Evolutionary conservation across 2,113 vertebrate species (phyloP).

Genomic region (Phylloscopus whistleri): DNA sequence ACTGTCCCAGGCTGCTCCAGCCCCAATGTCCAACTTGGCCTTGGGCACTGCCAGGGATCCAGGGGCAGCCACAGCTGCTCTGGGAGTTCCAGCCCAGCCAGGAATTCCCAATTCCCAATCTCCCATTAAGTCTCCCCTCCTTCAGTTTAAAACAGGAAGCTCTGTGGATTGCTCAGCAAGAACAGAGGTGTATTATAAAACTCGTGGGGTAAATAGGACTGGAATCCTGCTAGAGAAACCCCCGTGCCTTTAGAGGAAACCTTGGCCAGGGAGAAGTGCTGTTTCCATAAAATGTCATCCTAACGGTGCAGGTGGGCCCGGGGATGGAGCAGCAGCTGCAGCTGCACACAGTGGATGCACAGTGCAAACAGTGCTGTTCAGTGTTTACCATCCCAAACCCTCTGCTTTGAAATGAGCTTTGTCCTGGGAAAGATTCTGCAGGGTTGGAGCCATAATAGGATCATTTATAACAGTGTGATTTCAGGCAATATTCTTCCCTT

Average conservation of each 20-base stretch:
- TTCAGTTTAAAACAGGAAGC: neutral
- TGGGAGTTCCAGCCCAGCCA: neutral
- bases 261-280: neutral
- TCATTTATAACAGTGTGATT: neutral
- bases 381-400: neutral
- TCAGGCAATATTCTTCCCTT: neutral
- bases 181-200: neutral
- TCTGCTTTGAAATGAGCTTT: neutral
- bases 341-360: neutral
- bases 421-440: neutral
- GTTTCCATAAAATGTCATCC: neutral
- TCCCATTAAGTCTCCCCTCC: neutral
- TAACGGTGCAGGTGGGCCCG: rapidly evolving
- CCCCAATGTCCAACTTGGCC: neutral
- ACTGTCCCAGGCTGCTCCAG: neutral
- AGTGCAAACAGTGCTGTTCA: neutral
- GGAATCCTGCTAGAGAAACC: neutral
- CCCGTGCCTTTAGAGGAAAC: neutral
- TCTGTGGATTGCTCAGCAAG: neutral
- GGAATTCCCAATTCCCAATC: neutral
- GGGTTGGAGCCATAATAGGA: neutral
- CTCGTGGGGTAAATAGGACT: neutral
- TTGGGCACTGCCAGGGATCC: neutral
- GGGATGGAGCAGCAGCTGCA: neutral
- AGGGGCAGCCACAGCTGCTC: neutral